Evolutionary conservation across 2,113 vertebrate species (phyloP).

Genomic region (Gambusia holbrooki): DNA sequence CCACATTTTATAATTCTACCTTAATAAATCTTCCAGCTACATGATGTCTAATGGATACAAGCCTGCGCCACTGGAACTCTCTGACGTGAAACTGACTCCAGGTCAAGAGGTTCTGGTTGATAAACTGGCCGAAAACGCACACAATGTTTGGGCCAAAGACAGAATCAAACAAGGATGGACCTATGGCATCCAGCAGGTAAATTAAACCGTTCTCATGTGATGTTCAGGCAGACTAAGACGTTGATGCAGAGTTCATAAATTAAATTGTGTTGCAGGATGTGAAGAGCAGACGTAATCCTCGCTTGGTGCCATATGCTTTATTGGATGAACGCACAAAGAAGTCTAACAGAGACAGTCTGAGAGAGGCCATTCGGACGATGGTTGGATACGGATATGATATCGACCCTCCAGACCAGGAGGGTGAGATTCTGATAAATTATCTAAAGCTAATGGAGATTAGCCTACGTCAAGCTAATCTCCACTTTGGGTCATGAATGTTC

Average conservation of each 20-base stretch:
- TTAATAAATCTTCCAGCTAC: constrained; percentile 81
- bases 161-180: constrained; percentile 99
- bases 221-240: not conserved
- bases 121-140: constrained; percentile 98
- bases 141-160: constrained; percentile 99
- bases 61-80: constrained; percentile 94
- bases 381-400: constrained; percentile 94
- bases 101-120: constrained; percentile 97
- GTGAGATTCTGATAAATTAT: constrained; percentile 58
- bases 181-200: constrained; percentile 98
- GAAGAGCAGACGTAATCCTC: constrained; percentile 95
- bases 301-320: constrained; percentile 93
- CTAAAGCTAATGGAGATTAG: no score
- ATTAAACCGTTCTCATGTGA: not conserved
- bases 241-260: not conserved
- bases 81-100: constrained; percentile 90
- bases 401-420: constrained; percentile 94
- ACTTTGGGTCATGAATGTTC: no score
- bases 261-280: constrained; percentile 82
- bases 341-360: constrained; percentile 95
- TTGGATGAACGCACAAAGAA: constrained; percentile 97
- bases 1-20: not conserved
- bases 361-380: constrained; percentile 94
- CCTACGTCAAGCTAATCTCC: no score
- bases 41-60: constrained; percentile 97